phyloP scores from a whole-genome alignment of 2,888 invertebrate species.

The Tetragnatha montana region DNA sequence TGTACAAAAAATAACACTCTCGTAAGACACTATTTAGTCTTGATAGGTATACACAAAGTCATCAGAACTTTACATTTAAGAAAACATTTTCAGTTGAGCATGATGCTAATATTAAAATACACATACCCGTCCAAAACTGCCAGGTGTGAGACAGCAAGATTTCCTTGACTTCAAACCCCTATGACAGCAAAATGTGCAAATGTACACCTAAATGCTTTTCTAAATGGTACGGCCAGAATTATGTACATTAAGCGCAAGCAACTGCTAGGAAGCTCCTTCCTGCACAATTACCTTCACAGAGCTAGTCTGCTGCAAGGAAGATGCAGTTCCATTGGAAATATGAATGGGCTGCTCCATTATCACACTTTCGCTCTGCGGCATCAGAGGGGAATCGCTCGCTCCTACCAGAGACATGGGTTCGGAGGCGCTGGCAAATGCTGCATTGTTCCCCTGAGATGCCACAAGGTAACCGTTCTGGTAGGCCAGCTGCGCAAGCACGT shows the following conservation, averaged over 20 bases:
- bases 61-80: conserved; percentile 50
- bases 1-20: conserved; percentile 49
- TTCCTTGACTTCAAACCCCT: conserved; percentile 30
- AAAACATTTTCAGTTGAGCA: conserved; percentile 63
- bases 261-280: conserved; percentile 72
- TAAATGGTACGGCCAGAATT: conserved; percentile 61
- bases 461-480: conserved; percentile 69
- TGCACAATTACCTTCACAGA: conserved; percentile 70
- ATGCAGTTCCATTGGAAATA: conserved; percentile 64
- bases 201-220: conserved; percentile 67
- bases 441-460: conserved; percentile 47
- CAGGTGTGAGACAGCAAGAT: conserved; percentile 29
- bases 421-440: conserved; percentile 51
- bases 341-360: conserved; percentile 66
- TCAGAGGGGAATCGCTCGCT: conserved; percentile 37
- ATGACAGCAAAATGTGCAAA: conserved; percentile 61
- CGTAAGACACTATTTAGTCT: conserved; percentile 20
- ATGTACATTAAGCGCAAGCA: conserved; percentile 58
- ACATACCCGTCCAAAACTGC: conserved; percentile 64
- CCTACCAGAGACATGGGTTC: conserved; percentile 54
- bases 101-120: conserved; percentile 62
- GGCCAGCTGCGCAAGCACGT: conserved; percentile 62
- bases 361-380: conserved; percentile 51
- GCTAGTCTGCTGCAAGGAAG: conserved; percentile 67
- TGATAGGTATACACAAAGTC: conserved; percentile 43